Evolutionary conservation across 1,140 invertebrate genomes (phyloP).

Genomic region (Drosophila azteca): DNA sequence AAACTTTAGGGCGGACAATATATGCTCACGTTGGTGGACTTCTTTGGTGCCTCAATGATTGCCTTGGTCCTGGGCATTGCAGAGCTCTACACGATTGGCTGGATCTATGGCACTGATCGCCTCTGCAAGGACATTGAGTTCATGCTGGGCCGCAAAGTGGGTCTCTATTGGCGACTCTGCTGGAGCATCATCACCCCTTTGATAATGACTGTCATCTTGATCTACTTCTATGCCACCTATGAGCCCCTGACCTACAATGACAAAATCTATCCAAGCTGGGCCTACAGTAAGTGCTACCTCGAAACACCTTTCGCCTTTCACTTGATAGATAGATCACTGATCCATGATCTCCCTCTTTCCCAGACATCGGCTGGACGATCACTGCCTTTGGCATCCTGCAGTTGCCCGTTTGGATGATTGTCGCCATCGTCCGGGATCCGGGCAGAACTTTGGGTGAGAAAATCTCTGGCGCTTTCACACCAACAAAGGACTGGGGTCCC

Average conservation of each 20-base stretch:
- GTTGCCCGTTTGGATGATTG: constrained; percentile 86
- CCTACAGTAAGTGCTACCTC: constrained; percentile 81
- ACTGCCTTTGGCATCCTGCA: constrained; percentile 85
- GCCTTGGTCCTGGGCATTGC: constrained; percentile 88
- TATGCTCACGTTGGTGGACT: constrained; percentile 91
- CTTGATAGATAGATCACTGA: too few relatives aligned
- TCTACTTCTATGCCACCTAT: constrained; percentile 87
- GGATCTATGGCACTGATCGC: constrained; percentile 89
- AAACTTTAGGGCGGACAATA: constrained; percentile 90
- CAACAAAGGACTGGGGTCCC: constrained; percentile 86
- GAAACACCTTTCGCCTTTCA: background rate
- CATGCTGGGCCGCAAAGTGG: constrained; percentile 89
- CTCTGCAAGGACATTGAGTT: constrained; percentile 87
- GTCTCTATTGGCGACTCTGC: constrained; percentile 91
- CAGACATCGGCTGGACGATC: constrained; percentile 86
- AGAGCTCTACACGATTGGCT: constrained; percentile 87
- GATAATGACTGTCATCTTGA: constrained; percentile 87
- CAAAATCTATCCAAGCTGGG: constrained; percentile 84
- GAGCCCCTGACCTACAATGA: constrained; percentile 85
- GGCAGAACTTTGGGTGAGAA: constrained; percentile 77
- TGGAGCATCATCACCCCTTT: constrained; percentile 92
- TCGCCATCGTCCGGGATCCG: constrained; percentile 84
- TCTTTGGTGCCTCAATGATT: constrained; percentile 90
- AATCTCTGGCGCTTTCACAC: constrained; percentile 84
- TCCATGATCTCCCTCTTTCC: background rate